Evolutionary conservation across 2,888 invertebrate species (phyloP).

Genomic region (Mythimna impura): DNA sequence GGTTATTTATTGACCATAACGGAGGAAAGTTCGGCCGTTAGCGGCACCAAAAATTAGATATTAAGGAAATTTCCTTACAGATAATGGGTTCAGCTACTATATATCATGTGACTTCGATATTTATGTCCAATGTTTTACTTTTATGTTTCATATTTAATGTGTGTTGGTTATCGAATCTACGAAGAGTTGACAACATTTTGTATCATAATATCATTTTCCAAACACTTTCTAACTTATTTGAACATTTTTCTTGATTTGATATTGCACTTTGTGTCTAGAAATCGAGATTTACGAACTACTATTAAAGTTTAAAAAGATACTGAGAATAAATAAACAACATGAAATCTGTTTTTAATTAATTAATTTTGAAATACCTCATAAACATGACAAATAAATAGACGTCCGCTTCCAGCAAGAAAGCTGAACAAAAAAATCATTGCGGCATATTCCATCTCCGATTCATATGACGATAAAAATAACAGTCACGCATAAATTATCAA

Average conservation of each 20-base stretch:
- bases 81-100: conserved; percentile 52
- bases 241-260: conserved; percentile 3
- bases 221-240: not conserved
- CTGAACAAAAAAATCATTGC: not conserved
- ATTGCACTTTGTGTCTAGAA: not conserved
- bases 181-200: conserved; percentile 19
- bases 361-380: not conserved
- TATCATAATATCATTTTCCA: not conserved
- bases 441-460: not conserved
- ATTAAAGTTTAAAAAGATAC: not conserved
- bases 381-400: not conserved
- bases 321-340: not conserved
- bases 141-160: conserved; percentile 52
- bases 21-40: conserved; percentile 76
- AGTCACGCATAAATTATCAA: conserved; percentile 36
- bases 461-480: conserved; percentile 3
- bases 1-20: conserved; percentile 76
- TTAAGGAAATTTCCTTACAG: conserved; percentile 72
- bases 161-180: conserved; percentile 23
- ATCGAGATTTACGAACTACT: not conserved
- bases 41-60: conserved; percentile 76
- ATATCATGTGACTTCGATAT: conserved; percentile 61
- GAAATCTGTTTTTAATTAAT: not conserved
- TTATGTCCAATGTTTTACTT: conserved; percentile 56
- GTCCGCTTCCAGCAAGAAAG: no score